Base-by-base conservation (phyloP, 1,140 invertebrate genomes). In the Neodiprion lecontei region DNA sequence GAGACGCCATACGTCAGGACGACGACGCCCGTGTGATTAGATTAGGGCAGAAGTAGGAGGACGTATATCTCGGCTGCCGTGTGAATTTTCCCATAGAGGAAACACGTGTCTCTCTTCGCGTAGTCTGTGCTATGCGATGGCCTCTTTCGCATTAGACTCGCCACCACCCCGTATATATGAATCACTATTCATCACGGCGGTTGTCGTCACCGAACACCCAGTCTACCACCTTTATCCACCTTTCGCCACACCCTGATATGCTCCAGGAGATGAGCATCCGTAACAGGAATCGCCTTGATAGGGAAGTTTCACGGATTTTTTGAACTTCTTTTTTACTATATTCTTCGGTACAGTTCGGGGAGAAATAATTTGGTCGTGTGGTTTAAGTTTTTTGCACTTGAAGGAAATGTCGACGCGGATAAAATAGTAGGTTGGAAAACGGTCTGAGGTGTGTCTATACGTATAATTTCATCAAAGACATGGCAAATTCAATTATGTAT, bases 81-180 rank as follows among this genome's bases (percentile, higher is more conserved):
- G 87, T 84, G 87, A 87, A 88, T 76, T 83, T 73, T 83, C 76
- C 79, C 81, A 86, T 82, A 84, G 76, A 85, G 78, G 76, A 73
- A 84, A 82, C 86, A 87, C 79, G 79, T 86, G 86, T 75, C 81
- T n/a, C 70, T 74, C 67, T 65, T 61, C 71, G 53, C 11, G 53
- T 61, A 14, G 11, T 61, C 53, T 14, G 53, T 61, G n/a, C 11
- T 17, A 61, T 9, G n/a, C 53, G 53, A 17, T 12, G 53, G 11
- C 11, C 53, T 61, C 53, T 61, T 61, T 61, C 53, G 53, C 53
- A 61, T 61, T 61, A 61, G 53, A 61, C 53, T 61, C 53, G 53
- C 11, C 53, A 61, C 11, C 53, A 61, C 11, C 53, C 53, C 53
- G 53, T 61, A 40, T 40, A 40, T 40, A 61, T 61, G 53, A 61